phyloP scores from a whole-genome alignment of 2,888 invertebrate species.

The Troilus luridus region DNA sequence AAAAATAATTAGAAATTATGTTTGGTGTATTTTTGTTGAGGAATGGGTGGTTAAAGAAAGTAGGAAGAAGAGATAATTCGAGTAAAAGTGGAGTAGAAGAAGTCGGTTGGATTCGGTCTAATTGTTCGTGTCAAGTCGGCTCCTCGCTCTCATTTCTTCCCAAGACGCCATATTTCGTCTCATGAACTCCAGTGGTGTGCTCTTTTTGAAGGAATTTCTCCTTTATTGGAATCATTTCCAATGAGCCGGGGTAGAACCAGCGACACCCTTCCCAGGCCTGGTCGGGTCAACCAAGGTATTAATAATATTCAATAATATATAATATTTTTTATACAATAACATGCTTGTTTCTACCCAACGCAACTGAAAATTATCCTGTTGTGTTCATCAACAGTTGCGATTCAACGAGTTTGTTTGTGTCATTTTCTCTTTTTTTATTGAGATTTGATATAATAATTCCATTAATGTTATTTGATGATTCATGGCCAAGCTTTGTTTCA shows the following conservation, averaged over 20 bases:
- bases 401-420: neutral
- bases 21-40: no score
- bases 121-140: conserved; percentile 21
- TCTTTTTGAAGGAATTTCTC: neutral
- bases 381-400: neutral
- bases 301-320: neutral
- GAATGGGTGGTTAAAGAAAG: neutral
- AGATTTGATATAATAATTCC: neutral
- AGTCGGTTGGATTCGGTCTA: conserved; percentile 37
- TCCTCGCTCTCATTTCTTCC: neutral
- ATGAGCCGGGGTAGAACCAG: conserved; percentile 53
- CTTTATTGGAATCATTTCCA: conserved; percentile 1
- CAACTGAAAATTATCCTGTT: neutral
- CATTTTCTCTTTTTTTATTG: neutral
- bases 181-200: neutral
- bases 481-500: neutral
- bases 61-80: neutral
- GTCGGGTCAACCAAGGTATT: conserved; percentile 54
- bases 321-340: neutral
- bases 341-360: neutral
- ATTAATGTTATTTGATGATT: neutral
- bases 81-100: neutral
- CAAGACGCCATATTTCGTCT: conserved; percentile 34
- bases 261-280: conserved; percentile 52
- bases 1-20: no score